Base-by-base conservation (phyloP, 2,797 vertebrate genomes). In the Danionella dracula region DNA sequence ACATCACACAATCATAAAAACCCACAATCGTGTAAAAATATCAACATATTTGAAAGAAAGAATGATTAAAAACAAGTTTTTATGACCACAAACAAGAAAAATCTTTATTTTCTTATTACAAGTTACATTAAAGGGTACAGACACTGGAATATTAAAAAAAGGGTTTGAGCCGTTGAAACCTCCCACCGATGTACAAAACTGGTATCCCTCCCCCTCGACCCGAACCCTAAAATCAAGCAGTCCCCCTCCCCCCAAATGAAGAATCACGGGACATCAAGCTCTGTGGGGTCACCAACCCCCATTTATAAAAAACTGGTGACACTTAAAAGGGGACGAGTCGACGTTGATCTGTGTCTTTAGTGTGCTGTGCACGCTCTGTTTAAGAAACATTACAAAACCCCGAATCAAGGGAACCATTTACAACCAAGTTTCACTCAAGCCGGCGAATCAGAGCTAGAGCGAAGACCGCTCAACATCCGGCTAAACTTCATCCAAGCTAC, bases 121-220 rank as follows among this genome's bases (percentile, higher is more conserved):
- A 89, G 85, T 86, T 86, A 89, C 84, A 86, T 82, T 87, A 87
- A 87, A 87, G 83, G 79, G 86, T 86, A 89, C 84, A 85, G 84
- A 85, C 82, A 79, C 79, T 44, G 76, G 84, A 88, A 85, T 88
- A 84, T 82, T 74, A 75, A 85, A 78, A 83, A 87, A 86, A 72
- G 63, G 15, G 29, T 78, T 19, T 46, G 31, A 54, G 40, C 21
- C 44, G 72, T 83, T 83, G 76, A 84, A 76, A 76, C 82, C 78
- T 73, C 66, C 86, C 74, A 84, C 76, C 77, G 71, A 78, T 79
- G 76, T 87, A 89, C 71, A 88, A 88, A 89, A 87, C 64, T 75
- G 60, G 60, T 65, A 79, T 58, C 72, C 76, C 73, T 13, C 58
- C 60, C 50, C 74, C 72, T 27, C 71, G 61, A 82, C 71, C 59